Evolutionary conservation across 2,888 invertebrate species (phyloP).

Genomic region (Noctua comes): DNA sequence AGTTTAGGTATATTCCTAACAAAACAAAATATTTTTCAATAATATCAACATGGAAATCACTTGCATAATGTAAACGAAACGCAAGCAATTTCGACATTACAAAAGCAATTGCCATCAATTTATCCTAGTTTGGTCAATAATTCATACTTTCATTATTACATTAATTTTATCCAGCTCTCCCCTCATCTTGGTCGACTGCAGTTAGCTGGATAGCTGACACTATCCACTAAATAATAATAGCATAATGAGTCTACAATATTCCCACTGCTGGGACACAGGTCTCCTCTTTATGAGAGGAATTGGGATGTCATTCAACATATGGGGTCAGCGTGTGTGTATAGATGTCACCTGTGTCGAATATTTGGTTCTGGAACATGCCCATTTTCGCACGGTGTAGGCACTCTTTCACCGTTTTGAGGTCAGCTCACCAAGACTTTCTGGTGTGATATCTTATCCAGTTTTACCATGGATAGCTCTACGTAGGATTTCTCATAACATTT

Average conservation of each 20-base stretch:
- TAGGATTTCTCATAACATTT: slow-evolving; percentile 45
- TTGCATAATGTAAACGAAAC: too few relatives aligned
- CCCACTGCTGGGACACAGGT: neutral
- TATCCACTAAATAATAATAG: neutral
- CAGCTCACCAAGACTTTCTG: neutral
- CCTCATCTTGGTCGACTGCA: neutral
- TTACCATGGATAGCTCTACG: neutral
- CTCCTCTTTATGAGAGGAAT: neutral
- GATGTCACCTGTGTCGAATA: neutral
- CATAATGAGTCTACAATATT: neutral
- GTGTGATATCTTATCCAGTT: neutral
- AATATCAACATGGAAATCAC: too few relatives aligned
- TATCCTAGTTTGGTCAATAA: too few relatives aligned
- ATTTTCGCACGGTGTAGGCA: neutral
- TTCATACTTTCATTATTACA: too few relatives aligned
- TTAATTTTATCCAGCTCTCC: neutral
- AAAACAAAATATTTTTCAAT: too few relatives aligned
- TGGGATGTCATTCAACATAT: neutral
- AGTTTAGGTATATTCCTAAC: too few relatives aligned
- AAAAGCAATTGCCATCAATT: too few relatives aligned
- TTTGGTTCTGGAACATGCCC: neutral
- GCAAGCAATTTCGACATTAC: too few relatives aligned
- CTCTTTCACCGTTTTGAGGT: neutral
- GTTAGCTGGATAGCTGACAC: neutral
- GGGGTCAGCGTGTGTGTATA: neutral